Base-by-base conservation (phyloP, 2,113 vertebrate species). In the Percina caprodes region DNA sequence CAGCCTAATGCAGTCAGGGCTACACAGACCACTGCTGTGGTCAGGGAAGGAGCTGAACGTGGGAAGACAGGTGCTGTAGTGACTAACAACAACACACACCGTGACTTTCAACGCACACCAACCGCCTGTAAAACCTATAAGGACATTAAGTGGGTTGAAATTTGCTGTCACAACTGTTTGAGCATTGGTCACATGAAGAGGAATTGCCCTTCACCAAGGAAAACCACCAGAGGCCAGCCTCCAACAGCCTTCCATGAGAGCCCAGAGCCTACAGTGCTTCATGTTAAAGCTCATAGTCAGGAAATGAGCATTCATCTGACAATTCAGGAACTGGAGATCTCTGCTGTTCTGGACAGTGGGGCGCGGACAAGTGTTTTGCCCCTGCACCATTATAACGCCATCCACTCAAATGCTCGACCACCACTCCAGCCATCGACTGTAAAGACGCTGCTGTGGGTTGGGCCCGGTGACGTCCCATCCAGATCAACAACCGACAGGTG, bases 131-230 rank as follows among this genome's bases (percentile, higher is more conserved):
- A 35, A 33, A 4, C 56, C 33, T 18, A 3, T 11, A 46, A 48
- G 11, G 33, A 74, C 8, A 62, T 30, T 12, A 76, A 79, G 1
- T 59, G 74, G 74, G 66, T 52, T 23, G 77, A 75, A 5, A 63
- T 87, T 21, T 33, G 26, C 21, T 88, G 79, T 11, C 75, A 82
- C 15, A 84, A 84, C n/a, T 84, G 81, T 21, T 69, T n/a, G 8
- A 78, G 59, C 8, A 23, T 77, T 0, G 68, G 79, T 3, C 79
- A 83, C 30, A 79, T 77, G 62, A 59, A 30, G 13, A 23, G 74
- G 7, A 26, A 68, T 6, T 88, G 74, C 18, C 79, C 81, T 6
- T 77, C 56, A 5, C 75, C 71, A 18, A 68, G 21, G 15, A 35
- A 52, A 42, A 13, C 24, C 6, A 6, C 3, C 13, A 35, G 18